Base-by-base conservation (phyloP, 2,888 invertebrate genomes). In the Tholera decimalis region DNA sequence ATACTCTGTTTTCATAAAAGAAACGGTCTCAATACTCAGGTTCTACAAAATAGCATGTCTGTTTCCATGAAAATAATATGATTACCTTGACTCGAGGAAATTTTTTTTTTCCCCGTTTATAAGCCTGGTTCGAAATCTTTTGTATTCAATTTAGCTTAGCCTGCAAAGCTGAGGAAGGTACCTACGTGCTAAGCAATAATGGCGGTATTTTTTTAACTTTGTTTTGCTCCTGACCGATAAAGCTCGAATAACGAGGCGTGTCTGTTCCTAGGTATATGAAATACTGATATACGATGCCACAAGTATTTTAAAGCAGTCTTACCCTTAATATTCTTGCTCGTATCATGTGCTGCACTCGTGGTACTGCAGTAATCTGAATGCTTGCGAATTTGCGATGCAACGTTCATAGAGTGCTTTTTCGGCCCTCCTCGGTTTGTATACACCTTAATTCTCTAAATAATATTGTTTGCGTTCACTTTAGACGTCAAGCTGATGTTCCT, bases 71-170 rank as follows among this genome's bases (percentile, higher is more conserved):
- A 35, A 51, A 61, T 61, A 67, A 67, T 51, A 44, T 50, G 33
- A 67, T 70, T 53, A 53, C 63, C 11, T 68, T 44, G 49, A 39
- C 13, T 72, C 18, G 9, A 33, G 37, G 43, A 24, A 56, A 55
- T 44, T 11, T 18, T n/a, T 58, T 66, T 69, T 65, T 71, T 54
- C 28, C 37, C 39, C 66, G 55, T 44, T 54, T 71, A 24, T 30
- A 50, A 50, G 54, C 28, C 24, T 41, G 15, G 58, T 50, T 50
- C n/a, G 49, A 50, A 66, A 54, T 58, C 49, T 67, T 64, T n/a
- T n/a, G n/a, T n/a, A 73, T 70, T 70, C 66, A 65, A 73, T 70
- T 73, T 65, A 57, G 74, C 70, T 70, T 73, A 65, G 43, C 53
- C 57, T 20, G 15, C 18, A 53, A 49, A 73, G 57, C 57, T 43